Evolutionary conservation across 2,888 invertebrate species (phyloP).

Genomic region (Rambutsinella grinnellia): DNA sequence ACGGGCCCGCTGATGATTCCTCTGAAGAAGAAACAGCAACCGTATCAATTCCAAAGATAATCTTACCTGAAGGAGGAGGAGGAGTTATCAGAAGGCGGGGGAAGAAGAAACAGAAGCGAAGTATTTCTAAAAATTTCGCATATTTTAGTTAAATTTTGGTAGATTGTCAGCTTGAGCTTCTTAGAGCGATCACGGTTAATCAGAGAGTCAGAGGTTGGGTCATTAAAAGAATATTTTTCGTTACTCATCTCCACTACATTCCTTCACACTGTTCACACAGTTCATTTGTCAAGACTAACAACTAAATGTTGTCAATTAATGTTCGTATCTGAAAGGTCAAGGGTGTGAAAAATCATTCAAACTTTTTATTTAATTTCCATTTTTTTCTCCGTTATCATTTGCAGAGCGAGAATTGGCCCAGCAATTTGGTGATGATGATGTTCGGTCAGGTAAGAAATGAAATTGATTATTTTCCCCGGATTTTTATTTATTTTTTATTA

Average conservation of each 20-base stretch:
- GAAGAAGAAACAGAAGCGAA: constrained; percentile 49
- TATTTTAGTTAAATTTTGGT: constrained; percentile 28
- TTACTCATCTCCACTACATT: no score
- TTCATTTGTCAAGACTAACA: no score
- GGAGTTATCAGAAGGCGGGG: constrained; percentile 31
- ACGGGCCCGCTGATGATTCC: no score
- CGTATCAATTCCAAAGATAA: constrained; percentile 40
- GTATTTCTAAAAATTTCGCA: no score
- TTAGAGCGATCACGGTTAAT: constrained; percentile 63
- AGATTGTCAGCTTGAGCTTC: constrained; percentile 65
- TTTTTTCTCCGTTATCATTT: background rate
- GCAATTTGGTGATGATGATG: no score
- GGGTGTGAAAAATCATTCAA: no score
- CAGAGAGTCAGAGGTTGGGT: constrained; percentile 17
- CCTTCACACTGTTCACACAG: no score
- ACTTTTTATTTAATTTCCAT: no score
- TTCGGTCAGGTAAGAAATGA: background rate
- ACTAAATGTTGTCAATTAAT: no score
- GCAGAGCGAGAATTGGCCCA: background rate
- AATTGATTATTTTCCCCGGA: constrained; percentile 1
- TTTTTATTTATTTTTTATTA: background rate
- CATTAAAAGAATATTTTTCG: background rate
- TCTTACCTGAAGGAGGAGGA: constrained; percentile 36
- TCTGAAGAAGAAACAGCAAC: no score
- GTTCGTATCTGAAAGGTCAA: no score